Percentiles rank a stretch among this genome's conserved stretches.
Evolutionary conservation across 2,113 vertebrate species (phyloP).

Genomic region (Oreotragus oreotragus): DNA sequence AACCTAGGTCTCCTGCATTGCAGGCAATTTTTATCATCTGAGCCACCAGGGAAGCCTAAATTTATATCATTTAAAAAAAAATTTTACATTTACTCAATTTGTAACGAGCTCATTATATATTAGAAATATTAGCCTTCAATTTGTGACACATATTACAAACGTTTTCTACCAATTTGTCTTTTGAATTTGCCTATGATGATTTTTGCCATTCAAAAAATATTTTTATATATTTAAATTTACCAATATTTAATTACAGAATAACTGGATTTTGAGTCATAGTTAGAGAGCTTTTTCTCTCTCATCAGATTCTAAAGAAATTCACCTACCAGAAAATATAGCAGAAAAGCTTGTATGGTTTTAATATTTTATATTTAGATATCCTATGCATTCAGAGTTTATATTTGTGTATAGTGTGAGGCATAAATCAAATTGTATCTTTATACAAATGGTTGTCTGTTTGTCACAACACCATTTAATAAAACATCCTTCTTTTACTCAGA

Average conservation of each 20-base stretch:
- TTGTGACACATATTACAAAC: neutral
- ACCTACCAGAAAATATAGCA: neutral
- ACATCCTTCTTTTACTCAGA: neutral
- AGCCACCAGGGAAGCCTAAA: neutral
- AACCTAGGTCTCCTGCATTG: neutral
- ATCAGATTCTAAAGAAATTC: neutral
- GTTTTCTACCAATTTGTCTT: neutral
- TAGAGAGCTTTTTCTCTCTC: neutral
- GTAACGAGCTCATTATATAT: neutral
- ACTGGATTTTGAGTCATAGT: neutral
- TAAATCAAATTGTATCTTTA: neutral
- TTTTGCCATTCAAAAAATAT: neutral
- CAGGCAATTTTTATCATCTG: neutral
- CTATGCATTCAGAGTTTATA: neutral
- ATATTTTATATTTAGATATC: neutral
- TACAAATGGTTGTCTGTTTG: neutral
- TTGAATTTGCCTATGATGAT: neutral
- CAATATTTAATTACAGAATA: neutral
- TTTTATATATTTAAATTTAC: conserved; percentile 9
- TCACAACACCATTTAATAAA: neutral
- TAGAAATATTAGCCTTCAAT: neutral
- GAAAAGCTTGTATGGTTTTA: neutral
- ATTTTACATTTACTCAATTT: neutral
- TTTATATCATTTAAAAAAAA: neutral
- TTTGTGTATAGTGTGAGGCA: neutral